phyloP scores from a whole-genome alignment of 35 echinoderm and acorn worm species.

The Apostichopus californicus region DNA sequence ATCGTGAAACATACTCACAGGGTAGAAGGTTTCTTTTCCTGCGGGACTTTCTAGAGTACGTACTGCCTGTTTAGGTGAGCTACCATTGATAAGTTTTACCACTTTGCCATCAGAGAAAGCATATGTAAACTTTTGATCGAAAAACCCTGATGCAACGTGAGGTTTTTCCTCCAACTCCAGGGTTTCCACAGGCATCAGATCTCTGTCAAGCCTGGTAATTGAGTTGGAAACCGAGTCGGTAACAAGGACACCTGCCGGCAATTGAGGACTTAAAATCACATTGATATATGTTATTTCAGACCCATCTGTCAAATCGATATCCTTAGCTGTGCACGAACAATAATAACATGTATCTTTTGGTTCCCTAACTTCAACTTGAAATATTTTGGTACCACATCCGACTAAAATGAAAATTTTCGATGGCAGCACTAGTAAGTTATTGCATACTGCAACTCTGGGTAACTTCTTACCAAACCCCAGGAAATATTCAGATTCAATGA shows the following conservation, averaged over 20 bases:
- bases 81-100: not conserved
- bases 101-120: not conserved
- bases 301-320: not conserved
- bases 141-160: not conserved
- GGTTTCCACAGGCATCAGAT: not conserved
- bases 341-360: not conserved
- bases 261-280: not conserved
- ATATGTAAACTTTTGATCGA: not conserved
- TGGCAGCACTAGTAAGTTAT: not conserved
- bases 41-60: not conserved
- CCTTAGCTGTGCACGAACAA: not conserved
- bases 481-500: not conserved
- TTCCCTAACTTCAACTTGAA: not conserved
- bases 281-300: not conserved
- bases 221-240: not conserved
- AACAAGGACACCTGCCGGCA: not conserved
- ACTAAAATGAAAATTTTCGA: not conserved
- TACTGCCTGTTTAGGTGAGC: not conserved
- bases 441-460: not conserved
- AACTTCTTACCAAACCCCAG: not conserved
- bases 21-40: not conserved
- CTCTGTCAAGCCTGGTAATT: not conserved
- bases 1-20: not conserved
- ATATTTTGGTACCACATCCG: not conserved
- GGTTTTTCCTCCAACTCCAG: not conserved